Percentiles rank a stretch among this genome's conserved stretches.
Conservation (phyloP, 2,888 invertebrate genomes). For the Bembecia ichneumoniformis region DNA sequence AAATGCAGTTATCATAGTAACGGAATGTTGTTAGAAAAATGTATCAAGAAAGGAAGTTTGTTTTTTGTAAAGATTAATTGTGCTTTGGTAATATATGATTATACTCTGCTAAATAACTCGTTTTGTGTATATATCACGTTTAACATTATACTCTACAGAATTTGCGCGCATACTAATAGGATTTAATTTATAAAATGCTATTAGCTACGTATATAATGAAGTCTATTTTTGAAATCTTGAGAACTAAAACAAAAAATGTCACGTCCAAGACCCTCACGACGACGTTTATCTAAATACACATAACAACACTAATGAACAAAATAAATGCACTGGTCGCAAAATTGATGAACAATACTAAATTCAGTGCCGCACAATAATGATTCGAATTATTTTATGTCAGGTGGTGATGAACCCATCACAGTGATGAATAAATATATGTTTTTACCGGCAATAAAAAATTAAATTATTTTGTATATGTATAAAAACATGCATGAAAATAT, state of each 20-base stretch:
- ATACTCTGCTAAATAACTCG: too few relatives aligned
- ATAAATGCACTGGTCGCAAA: conserved; percentile 11
- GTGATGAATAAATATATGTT: not conserved
- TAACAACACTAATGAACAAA: conserved; percentile 15
- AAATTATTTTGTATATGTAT: not conserved
- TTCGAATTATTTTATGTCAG: not conserved
- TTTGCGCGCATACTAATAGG: too few relatives aligned
- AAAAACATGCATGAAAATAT: not conserved
- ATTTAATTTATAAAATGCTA: too few relatives aligned
- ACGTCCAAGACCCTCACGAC: conserved; percentile 11
- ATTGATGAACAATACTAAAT: conserved; percentile 6
- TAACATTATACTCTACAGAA: too few relatives aligned
- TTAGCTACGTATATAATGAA: too few relatives aligned
- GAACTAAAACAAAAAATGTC: not conserved
- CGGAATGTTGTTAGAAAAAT: too few relatives aligned
- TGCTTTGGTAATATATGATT: too few relatives aligned
- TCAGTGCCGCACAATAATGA: conserved; percentile 1
- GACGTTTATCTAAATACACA: conserved; percentile 12
- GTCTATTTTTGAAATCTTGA: not conserved
- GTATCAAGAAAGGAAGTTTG: too few relatives aligned
- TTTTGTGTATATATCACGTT: too few relatives aligned
- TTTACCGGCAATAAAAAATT: not conserved
- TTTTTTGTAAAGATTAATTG: too few relatives aligned
- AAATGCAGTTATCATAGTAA: too few relatives aligned
- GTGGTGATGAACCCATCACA: not conserved